Base-by-base conservation (phyloP, 2,888 invertebrate species). In the Abrostola triplasia region DNA sequence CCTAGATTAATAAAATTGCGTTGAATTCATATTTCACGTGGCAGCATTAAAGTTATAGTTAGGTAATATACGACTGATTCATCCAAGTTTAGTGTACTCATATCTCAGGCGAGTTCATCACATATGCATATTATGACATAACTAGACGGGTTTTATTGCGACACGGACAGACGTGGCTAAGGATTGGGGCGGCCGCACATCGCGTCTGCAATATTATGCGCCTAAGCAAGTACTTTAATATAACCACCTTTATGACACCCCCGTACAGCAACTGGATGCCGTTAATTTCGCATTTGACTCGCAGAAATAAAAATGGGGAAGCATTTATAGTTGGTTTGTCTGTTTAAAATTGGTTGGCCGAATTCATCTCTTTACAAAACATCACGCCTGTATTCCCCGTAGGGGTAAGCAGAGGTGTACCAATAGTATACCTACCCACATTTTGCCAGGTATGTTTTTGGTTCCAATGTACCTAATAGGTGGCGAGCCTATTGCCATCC, bases 71-170 rank as follows among this genome's bases (percentile, higher is more conserved):
- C 72, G 81, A 84, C 83, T 84, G 82, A 87, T 88, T 88, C 87
- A 75, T 67, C 76, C 76, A 86, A 89, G 83, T 89, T 88, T 84
- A 87, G 83, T 82, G 80, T 83, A 83, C 84, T 84, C 80, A 86
- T 87, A 87, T 86, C 68, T 75, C 78, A 56, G 66, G 77, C 73
- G 80, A 85, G 86, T 89, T 87, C 89, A 90, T 91, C 90, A 88
- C 89, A 90, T 89, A 91, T 93, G 92, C 91, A 91, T 90, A 91
- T 91, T 90, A 92, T 90, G 89, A 87, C 86, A 91, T 89, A 91
- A 91, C 87, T 85, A 83, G 86, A 86, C 85, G 81, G 82, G 84
- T 90, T 93, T 92, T 93, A 93, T 92, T 93, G 90, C 92, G 59
- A 67, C 84, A 79, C 88, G 87, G 90, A 89, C 91, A 85, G 90